These are phyloP conservation scores for Sycophila texana DNA, from an alignment of 2,888 invertebrate genomes.

Conservation along the genomic window DNA sequence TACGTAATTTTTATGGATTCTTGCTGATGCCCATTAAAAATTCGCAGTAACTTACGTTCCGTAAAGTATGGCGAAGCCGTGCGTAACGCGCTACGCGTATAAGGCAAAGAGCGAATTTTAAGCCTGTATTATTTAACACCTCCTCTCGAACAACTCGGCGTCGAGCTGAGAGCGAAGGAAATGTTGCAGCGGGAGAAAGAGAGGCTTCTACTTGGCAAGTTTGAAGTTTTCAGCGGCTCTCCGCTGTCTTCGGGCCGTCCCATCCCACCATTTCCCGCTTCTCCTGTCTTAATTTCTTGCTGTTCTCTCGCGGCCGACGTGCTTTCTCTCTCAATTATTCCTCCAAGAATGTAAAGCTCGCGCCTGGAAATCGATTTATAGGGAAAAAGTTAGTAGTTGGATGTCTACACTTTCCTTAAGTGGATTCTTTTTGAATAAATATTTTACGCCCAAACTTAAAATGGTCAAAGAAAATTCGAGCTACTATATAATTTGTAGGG, in stretches of 20 bases:
- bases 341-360: slow-evolving; percentile 49
- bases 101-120: slow-evolving; percentile 68
- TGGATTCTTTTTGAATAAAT: slow-evolving; percentile 33
- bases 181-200: slow-evolving; percentile 43
- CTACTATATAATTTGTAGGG: neutral
- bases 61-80: neutral
- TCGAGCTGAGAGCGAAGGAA: slow-evolving; percentile 50
- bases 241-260: slow-evolving; percentile 63
- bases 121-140: slow-evolving; percentile 75
- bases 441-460: slow-evolving; percentile 23
- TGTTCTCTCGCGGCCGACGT: slow-evolving; percentile 42
- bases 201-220: slow-evolving; percentile 64
- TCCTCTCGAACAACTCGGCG: slow-evolving; percentile 61
- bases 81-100: slow-evolving; percentile 8
- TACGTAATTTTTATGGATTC: too few relatives aligned
- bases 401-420: slow-evolving; percentile 19
- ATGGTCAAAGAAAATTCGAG: neutral
- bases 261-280: slow-evolving; percentile 55
- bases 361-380: slow-evolving; percentile 49
- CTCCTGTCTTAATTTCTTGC: slow-evolving; percentile 58
- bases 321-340: slow-evolving; percentile 56
- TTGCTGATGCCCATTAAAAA: slow-evolving; percentile 7
- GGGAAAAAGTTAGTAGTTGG: slow-evolving; percentile 9
- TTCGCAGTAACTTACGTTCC: slow-evolving; percentile 22
- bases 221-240: slow-evolving; percentile 72